Evolutionary conservation across 2,888 invertebrate genomes (phyloP).

Genomic region (Blastobasis lacticolella): DNA sequence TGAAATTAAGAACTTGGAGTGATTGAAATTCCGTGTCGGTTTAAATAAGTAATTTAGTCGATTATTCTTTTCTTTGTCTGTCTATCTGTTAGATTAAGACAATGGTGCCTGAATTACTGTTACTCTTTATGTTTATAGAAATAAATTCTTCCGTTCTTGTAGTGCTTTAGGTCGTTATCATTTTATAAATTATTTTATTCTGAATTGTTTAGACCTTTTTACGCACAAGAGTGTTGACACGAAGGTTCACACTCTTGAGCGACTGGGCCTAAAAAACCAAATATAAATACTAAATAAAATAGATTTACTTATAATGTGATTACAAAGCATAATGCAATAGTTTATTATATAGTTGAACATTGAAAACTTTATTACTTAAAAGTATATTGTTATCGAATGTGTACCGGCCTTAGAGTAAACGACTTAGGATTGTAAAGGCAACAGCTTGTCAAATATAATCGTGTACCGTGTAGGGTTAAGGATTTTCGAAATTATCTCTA

Average conservation of each 20-base stretch:
- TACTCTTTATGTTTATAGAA: constrained; percentile 16
- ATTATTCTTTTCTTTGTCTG: constrained; percentile 1
- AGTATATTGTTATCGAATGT: constrained; percentile 59
- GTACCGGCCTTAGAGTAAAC: constrained; percentile 70
- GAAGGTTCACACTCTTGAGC: constrained; percentile 4
- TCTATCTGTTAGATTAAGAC: constrained; percentile 49
- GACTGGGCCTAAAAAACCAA: constrained; percentile 7
- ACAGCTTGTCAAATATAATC: constrained; percentile 55
- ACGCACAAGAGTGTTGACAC: not conserved
- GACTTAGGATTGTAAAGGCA: constrained; percentile 48
- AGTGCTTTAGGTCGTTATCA: constrained; percentile 12
- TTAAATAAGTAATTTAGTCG: constrained; percentile 1
- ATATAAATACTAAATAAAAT: constrained; percentile 15
- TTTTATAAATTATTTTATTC: not conserved
- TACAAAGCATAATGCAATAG: constrained; percentile 51
- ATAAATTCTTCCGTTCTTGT: not conserved
- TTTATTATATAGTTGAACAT: constrained; percentile 57
- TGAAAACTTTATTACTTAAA: constrained; percentile 61
- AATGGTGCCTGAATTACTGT: constrained; percentile 55
- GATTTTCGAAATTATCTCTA: constrained; percentile 64
- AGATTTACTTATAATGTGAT: constrained; percentile 34
- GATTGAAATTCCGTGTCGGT: not conserved
- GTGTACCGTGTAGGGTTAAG: constrained; percentile 55
- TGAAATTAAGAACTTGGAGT: too few species aligned
- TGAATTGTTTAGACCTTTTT: too few species aligned